Percentiles rank a stretch among this genome's conserved stretches.
These are phyloP conservation scores for Fundulus diaphanus DNA, from an alignment of 2,797 vertebrate genomes.

Conservation along the genomic window DNA sequence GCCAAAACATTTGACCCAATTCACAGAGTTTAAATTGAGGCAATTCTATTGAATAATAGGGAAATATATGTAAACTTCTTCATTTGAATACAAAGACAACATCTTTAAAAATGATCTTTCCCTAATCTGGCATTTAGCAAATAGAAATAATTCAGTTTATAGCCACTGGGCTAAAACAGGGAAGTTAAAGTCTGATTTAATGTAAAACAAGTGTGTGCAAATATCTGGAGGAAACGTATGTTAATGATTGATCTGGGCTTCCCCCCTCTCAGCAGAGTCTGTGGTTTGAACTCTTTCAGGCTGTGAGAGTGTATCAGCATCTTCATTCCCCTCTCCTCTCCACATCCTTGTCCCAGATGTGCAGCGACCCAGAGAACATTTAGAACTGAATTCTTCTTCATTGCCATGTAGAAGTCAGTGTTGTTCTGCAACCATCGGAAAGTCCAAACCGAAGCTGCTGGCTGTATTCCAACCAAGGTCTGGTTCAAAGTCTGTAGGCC, in stretches of 20 bases:
- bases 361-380: background rate
- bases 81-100: background rate
- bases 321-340: background rate
- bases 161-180: background rate
- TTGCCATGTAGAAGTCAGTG: background rate
- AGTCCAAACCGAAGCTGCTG: background rate
- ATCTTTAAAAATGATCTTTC: background rate
- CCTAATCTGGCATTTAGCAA: background rate
- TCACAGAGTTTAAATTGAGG: too few relatives aligned
- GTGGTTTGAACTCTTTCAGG: background rate
- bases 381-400: background rate
- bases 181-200: background rate
- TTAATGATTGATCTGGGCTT: background rate
- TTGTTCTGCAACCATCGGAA: background rate
- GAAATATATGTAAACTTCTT: background rate
- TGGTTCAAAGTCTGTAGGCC: background rate
- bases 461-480: background rate
- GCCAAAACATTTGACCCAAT: too few relatives aligned
- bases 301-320: background rate
- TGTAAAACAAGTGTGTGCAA: background rate
- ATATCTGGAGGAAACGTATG: background rate
- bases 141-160: background rate
- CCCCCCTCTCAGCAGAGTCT: background rate
- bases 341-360: background rate
- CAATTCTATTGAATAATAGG: background rate